Base-by-base conservation (phyloP, 2,888 invertebrate genomes). In the Panorpa germanica region DNA sequence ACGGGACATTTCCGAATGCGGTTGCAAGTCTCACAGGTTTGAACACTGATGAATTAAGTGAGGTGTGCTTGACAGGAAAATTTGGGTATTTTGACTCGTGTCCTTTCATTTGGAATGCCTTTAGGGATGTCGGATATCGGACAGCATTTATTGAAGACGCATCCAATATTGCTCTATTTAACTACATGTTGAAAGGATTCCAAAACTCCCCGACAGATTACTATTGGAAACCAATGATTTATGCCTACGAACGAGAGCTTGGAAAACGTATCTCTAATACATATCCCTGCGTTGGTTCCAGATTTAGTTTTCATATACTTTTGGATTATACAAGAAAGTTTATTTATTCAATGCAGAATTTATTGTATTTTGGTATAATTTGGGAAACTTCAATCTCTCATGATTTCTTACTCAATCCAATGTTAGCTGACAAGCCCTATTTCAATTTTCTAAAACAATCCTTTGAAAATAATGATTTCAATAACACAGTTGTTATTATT, bases 1-100 rank as follows among this genome's bases (percentile, higher is more conserved):
- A 86, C 49, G 88, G 86, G 49, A 86, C 86, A 0, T 83, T 77
- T 49, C 82, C 82, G 2, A 88, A 86, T 50, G 49, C 86, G 36
- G 63, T 74, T 1, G 74, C 85, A 0, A 62, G 80, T 38, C 53
- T 83, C 5, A 63, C 70, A 3, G 83, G 83, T 0, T 45, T 67
- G 21, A 60, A 55, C 19, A 64, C 64, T 16, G 50, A 52, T 0
- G 71, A 77, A 41, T 46, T 77, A 28, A 52, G 53, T 28, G 52
- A 50, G 35, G 53, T 44, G 1, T 80, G 77, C 44, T 71, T 70
- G 68, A 60, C 59, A 3, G 52, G 54, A 16, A 45, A 51, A 1
- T 49, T 50, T 27, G 52, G 59, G 1, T 58, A 63, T 9, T 78
- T 77, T 46, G 83, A 83, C 45, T 53, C 62, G n/a, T 82, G 81